Conservation (phyloP, 2,113 vertebrate species). For the Anoura caudifer region DNA sequence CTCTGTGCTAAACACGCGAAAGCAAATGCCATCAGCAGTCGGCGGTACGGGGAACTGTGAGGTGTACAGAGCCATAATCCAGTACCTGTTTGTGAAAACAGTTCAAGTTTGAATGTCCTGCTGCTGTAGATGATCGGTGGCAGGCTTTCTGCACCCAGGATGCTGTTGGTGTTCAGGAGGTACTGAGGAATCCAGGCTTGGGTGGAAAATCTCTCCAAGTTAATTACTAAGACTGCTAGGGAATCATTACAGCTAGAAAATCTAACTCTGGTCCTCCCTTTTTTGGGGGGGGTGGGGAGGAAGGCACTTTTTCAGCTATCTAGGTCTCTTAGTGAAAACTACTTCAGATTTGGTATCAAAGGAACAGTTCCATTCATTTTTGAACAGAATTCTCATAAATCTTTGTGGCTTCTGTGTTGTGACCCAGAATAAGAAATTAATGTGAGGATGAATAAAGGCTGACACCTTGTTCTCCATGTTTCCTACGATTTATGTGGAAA, state of each 20-base stretch:
- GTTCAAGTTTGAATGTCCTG: not conserved
- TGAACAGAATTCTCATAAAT: not conserved
- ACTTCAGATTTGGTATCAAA: not conserved
- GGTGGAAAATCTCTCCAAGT: not conserved
- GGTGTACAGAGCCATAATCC: not conserved
- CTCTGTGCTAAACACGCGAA: not conserved
- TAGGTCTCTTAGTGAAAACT: not conserved
- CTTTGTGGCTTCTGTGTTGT: not conserved
- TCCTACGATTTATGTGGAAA: not conserved
- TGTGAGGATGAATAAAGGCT: not conserved
- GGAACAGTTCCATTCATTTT: not conserved
- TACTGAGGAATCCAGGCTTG: not conserved
- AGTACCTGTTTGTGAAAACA: not conserved
- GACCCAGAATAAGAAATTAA: conserved; percentile 27
- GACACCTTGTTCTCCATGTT: not conserved
- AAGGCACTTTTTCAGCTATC: not conserved
- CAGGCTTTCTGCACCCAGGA: not conserved
- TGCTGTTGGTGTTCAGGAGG: not conserved
- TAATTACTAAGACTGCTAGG: not conserved
- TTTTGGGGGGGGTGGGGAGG: too few relatives aligned
- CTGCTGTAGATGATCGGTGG: not conserved
- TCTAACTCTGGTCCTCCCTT: not conserved
- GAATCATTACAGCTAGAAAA: not conserved
- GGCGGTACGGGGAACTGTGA: not conserved
- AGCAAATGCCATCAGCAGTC: not conserved